Evolutionary conservation across 2,797 vertebrate species (phyloP).

Genomic region (Parotocinclus haroldoi): DNA sequence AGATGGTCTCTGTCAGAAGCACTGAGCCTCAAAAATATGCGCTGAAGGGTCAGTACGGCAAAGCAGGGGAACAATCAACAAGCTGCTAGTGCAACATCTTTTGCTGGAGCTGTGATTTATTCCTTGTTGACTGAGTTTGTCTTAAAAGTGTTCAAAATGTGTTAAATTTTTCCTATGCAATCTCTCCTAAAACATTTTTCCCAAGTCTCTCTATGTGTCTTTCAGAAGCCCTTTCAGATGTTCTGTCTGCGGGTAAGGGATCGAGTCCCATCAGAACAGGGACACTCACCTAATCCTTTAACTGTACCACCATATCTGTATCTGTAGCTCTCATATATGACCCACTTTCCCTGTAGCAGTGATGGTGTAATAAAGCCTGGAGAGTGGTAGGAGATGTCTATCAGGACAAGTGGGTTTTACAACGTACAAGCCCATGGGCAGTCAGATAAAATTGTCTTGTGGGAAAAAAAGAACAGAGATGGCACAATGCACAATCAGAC

Average conservation of each 20-base stretch:
- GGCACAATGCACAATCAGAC: slow-evolving; percentile 47
- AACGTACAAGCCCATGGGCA: slow-evolving; percentile 58
- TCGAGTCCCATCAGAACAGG: slow-evolving; percentile 57
- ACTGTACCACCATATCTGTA: slow-evolving; percentile 20
- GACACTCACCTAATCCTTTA: slow-evolving; percentile 16
- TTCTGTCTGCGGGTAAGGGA: slow-evolving; percentile 36
- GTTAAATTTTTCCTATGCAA: no score
- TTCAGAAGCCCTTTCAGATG: no score
- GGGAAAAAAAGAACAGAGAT: slow-evolving; percentile 14
- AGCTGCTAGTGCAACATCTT: slow-evolving; percentile 47
- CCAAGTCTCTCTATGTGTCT: no score
- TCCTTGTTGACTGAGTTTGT: slow-evolving; percentile 42
- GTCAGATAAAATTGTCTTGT: slow-evolving; percentile 37
- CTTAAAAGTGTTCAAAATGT: no score
- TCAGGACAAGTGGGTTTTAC: slow-evolving; percentile 57
- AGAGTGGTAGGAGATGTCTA: slow-evolving; percentile 51
- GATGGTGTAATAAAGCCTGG: slow-evolving; percentile 47
- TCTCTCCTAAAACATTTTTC: no score
- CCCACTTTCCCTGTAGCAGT: slow-evolving; percentile 19
- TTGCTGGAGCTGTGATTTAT: slow-evolving; percentile 52
- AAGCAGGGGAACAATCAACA: slow-evolving; percentile 50
- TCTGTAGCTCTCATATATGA: slow-evolving; percentile 33
- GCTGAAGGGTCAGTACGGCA: slow-evolving; percentile 36
- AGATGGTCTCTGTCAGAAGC: slow-evolving; percentile 46
- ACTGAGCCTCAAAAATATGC: slow-evolving; percentile 51